Evolutionary conservation across 2,888 invertebrate species (phyloP), one percentile per base, ranked within the genome.

Genomic region (Standfussiana lucernea): DNA sequence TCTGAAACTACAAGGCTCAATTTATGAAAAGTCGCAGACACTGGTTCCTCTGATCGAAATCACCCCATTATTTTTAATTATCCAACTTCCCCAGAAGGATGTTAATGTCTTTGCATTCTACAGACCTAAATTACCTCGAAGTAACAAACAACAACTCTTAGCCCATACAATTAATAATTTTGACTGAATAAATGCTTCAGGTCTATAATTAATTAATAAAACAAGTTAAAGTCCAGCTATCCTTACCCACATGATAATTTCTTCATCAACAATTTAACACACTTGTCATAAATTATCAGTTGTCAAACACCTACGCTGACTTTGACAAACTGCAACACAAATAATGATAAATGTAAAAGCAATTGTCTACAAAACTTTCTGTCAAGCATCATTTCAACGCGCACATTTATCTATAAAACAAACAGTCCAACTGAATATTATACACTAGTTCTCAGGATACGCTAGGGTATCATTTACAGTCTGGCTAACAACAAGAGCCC

Each of bases 401-500:
- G 47, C 68, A 64, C 72, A 56, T 68, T 68, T 83, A 82, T 83
- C 82, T 82, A 78, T 75, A 83, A 73, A 82, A 76, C 70, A 59
- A 73, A 59, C 35, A 53, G 65, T 61, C 42, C 28, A 59, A 64
- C 62, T 72, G 80, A 66, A 70, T 74, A 59, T 65, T 74, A 59
- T 65, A 75, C n/a, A 73, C 53, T 68, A 75, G 64, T 81, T 82
- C 67, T 68, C 69, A 70, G 74, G 83, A 84, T 74, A 75, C 75
- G 74, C 67, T 79, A 70, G 73, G 77, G 75, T 86, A 88, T 84
- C 80, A 73, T 72, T 87, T 78, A 84, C 79, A 79, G 61, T 73
- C 73, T 47, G 66, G 68, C 72, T 69, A 77, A 86, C 78, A 83
- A 87, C 82, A 79, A 86, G 87, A 81, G 83, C 79, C 82, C 84